These are phyloP conservation scores for Pimpla rufipes DNA, from an alignment of 2,888 invertebrate genomes.

Conservation along the genomic window DNA sequence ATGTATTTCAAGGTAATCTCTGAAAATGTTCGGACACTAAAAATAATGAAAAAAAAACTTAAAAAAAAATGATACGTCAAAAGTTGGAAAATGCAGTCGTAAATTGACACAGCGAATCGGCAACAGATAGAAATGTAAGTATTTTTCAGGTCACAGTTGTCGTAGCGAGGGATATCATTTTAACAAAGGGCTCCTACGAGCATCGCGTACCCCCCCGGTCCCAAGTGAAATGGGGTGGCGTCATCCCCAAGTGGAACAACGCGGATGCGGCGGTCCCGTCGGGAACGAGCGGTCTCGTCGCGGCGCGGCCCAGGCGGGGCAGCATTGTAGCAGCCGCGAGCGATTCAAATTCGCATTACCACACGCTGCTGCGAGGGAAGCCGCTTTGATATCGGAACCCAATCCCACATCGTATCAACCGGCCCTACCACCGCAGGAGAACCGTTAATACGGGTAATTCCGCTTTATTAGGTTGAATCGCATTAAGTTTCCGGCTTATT, in stretches of 20 bases:
- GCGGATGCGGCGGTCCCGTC: not conserved
- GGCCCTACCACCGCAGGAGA: conserved; percentile 36
- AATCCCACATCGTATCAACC: conserved; percentile 71
- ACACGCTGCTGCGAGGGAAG: conserved; percentile 71
- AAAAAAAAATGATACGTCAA: not conserved
- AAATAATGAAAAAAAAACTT: too few species aligned
- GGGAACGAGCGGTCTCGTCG: conserved; percentile 26
- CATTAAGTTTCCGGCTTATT: conserved; percentile 78
- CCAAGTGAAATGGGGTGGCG: conserved; percentile 1
- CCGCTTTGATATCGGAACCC: conserved; percentile 74
- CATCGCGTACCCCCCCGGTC: not conserved
- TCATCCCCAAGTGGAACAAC: conserved; percentile 25
- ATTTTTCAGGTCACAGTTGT: not conserved
- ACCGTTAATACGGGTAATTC: conserved; percentile 78
- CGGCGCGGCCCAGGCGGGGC: conserved; percentile 22
- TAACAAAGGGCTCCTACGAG: not conserved
- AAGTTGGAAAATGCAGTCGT: not conserved
- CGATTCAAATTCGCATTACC: conserved; percentile 79
- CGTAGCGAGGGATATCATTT: not conserved
- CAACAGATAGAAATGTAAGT: not conserved
- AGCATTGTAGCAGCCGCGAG: conserved; percentile 64
- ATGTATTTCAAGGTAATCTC: too few species aligned
- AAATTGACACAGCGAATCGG: not conserved
- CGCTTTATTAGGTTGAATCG: conserved; percentile 79
- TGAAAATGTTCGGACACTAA: too few species aligned